Conservation (phyloP, 2,797 vertebrate species). For the Okamejei kenojei region DNA sequence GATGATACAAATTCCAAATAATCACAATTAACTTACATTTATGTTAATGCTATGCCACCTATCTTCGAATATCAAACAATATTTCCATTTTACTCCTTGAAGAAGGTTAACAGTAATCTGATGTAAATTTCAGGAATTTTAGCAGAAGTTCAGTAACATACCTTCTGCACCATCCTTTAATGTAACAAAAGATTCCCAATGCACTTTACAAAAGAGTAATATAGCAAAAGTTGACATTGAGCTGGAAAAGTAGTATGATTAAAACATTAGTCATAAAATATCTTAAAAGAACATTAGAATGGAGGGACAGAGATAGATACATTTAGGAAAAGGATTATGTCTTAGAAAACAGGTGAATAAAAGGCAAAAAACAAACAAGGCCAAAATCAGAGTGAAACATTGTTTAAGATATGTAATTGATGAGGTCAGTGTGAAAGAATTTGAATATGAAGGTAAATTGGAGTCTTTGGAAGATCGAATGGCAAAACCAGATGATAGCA, state of each 20-base stretch:
- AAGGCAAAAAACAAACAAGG: neutral
- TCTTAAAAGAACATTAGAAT: neutral
- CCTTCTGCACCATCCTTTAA: neutral
- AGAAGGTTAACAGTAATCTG: neutral
- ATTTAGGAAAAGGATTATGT: neutral
- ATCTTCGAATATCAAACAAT: neutral
- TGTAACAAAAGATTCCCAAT: neutral
- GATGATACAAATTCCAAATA: neutral
- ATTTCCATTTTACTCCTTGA: neutral
- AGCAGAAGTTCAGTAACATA: neutral
- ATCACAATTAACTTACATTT: neutral
- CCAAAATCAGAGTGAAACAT: neutral
- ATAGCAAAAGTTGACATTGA: neutral
- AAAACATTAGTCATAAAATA: neutral
- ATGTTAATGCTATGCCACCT: neutral
- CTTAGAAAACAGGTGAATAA: neutral
- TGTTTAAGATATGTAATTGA: neutral
- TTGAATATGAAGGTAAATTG: neutral
- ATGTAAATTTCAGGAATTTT: neutral
- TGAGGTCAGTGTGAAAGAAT: neutral
- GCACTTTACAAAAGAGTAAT: neutral
- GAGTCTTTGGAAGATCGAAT: neutral
- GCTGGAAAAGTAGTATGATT: neutral
- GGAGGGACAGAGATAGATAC: neutral
- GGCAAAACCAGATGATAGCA: neutral